phyloP scores from a whole-genome alignment of 2,797 vertebrate genomes.

The Acrocephalus scirpaceus region DNA sequence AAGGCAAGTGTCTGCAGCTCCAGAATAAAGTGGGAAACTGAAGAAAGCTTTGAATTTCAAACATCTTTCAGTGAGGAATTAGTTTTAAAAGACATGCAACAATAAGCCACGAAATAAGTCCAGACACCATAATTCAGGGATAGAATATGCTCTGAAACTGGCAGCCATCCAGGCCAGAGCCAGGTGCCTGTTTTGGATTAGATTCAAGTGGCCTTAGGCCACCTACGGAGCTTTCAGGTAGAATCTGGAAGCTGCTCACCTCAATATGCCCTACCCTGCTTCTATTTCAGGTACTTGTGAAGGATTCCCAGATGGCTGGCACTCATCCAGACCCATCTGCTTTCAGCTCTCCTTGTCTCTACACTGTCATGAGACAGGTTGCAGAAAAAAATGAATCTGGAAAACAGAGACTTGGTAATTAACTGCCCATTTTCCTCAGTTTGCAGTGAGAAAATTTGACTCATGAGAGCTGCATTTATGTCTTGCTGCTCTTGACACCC shows the following conservation, averaged over 20 bases:
- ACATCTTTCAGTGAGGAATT: constrained; percentile 72
- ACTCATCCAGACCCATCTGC: constrained; percentile 59
- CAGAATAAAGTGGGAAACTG: constrained; percentile 46
- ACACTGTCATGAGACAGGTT: constrained; percentile 49
- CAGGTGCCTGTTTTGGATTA: constrained; percentile 76
- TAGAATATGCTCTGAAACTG: constrained; percentile 69
- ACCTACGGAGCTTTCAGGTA: constrained; percentile 77
- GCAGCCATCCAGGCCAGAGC: constrained; percentile 66
- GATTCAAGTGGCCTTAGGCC: constrained; percentile 76
- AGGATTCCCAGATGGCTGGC: constrained; percentile 78
- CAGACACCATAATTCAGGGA: constrained; percentile 71
- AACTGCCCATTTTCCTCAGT: constrained; percentile 2
- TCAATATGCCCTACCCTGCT: constrained; percentile 53
- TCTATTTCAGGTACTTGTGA: constrained; percentile 70
- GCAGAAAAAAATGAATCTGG: constrained; percentile 50
- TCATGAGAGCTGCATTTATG: background rate
- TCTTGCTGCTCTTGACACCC: background rate
- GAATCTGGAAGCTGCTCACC: constrained; percentile 68
- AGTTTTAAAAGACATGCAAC: constrained; percentile 69
- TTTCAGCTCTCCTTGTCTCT: constrained; percentile 61
- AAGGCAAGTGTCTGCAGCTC: constrained; percentile 70
- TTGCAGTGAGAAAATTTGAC: background rate
- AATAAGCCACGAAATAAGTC: constrained; percentile 66
- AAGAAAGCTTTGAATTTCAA: constrained; percentile 70
- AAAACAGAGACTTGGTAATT: constrained; percentile 39